Conservation (phyloP, 53 echinoderm and acorn worm species). For the Temnopleurus reevesii region DNA sequence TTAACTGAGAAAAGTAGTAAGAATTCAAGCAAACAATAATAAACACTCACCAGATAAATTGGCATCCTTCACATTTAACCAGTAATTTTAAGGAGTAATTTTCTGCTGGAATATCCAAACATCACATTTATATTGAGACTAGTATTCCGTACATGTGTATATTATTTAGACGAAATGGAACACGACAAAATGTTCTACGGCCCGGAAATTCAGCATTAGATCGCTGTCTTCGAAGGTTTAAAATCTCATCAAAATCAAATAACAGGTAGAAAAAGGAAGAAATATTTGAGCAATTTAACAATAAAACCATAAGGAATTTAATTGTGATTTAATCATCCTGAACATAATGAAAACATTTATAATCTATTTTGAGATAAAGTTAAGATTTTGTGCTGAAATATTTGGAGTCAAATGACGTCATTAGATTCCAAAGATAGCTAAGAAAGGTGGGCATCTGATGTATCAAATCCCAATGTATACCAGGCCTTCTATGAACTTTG, state of each 20-base stretch:
- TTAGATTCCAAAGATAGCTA: not conserved
- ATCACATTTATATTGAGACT: not conserved
- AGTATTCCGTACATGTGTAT: too few species aligned
- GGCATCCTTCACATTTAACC: too few species aligned
- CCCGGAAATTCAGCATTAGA: constrained; percentile 26
- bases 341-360: not conserved
- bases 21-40: too few species aligned
- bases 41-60: too few species aligned
- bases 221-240: not conserved
- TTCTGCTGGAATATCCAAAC: not conserved
- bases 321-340: not conserved
- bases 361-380: not conserved
- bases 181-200: not conserved
- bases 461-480: too few species aligned
- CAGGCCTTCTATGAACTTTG: too few species aligned
- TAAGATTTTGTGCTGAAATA: not conserved
- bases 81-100: not conserved
- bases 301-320: not conserved
- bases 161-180: too few species aligned
- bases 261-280: not conserved
- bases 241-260: not conserved
- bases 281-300: not conserved
- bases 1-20: too few species aligned
- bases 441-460: too few species aligned
- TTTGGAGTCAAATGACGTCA: constrained; percentile 7